phyloP scores from a whole-genome alignment of 2,888 invertebrate genomes.

The Crocallis elinguaria region DNA sequence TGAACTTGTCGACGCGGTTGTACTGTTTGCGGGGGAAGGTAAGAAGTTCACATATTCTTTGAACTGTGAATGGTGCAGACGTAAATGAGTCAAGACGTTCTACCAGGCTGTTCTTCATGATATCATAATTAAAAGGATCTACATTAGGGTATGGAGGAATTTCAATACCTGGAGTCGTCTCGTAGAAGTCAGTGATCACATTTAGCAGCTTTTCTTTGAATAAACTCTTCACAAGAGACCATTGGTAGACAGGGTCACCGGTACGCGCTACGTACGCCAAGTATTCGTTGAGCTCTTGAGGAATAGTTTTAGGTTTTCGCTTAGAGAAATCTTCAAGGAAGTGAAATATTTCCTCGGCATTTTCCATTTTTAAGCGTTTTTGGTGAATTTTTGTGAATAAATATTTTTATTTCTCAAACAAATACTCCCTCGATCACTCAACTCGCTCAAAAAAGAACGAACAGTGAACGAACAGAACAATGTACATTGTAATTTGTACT shows the following conservation, averaged over 20 bases:
- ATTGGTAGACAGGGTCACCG: constrained; percentile 97
- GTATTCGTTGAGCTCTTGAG: constrained; percentile 95
- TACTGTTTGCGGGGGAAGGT: constrained; percentile 97
- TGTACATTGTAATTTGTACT: too few species aligned
- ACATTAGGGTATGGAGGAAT: constrained; percentile 95
- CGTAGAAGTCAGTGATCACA: constrained; percentile 95
- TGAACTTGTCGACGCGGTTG: constrained; percentile 97
- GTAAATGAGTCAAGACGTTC: constrained; percentile 93
- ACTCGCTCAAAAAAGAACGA: neutral
- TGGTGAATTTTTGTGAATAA: neutral
- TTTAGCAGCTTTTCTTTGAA: constrained; percentile 94
- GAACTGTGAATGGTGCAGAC: constrained; percentile 98
- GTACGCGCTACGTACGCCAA: constrained; percentile 95
- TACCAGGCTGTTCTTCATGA: constrained; percentile 92
- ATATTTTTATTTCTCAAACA: constrained; percentile 2
- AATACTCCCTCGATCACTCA: neutral
- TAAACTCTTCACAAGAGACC: constrained; percentile 94
- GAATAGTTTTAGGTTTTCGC: constrained; percentile 90
- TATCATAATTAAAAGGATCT: constrained; percentile 95
- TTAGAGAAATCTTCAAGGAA: constrained; percentile 93
- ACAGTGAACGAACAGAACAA: too few species aligned
- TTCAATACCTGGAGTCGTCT: constrained; percentile 90
- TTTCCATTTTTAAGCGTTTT: constrained; percentile 86
- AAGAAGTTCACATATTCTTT: constrained; percentile 96
- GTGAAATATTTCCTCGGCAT: constrained; percentile 93